Conservation (phyloP, 37 sponge, comb jelly and placozoan species). For the Chondrosia reniformis region DNA sequence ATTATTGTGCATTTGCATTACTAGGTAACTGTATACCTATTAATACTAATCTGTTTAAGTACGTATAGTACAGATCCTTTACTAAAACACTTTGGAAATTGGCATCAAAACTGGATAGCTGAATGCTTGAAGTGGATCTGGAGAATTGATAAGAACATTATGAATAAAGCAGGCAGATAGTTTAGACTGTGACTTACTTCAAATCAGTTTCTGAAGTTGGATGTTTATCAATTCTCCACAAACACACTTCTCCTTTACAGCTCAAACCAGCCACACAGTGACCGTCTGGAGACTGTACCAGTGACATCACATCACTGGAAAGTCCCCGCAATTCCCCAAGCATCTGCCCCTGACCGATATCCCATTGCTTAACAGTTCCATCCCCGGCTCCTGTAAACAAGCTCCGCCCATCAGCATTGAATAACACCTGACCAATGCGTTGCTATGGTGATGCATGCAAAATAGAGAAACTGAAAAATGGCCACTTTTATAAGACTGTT, state of each 20-base stretch:
- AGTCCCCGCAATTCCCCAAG: background rate
- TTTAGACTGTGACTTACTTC: no score
- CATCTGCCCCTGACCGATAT: background rate
- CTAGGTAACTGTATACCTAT: background rate
- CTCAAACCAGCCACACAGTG: background rate
- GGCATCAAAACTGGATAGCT: background rate
- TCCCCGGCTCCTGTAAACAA: background rate
- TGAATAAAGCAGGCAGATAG: no score
- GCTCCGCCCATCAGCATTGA: constrained; percentile 7
- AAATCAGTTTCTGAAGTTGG: no score
- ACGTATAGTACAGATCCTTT: background rate
- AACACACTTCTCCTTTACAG: background rate
- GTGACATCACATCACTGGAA: background rate
- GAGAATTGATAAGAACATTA: background rate
- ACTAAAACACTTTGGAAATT: background rate
- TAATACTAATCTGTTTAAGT: background rate
- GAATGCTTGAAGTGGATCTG: background rate
- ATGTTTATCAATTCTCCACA: no score
- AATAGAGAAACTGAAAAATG: background rate
- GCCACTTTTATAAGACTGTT: background rate
- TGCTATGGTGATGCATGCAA: background rate
- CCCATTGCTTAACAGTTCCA: background rate
- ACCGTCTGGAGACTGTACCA: background rate
- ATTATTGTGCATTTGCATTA: background rate
- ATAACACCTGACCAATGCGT: background rate